Base-by-base conservation (phyloP, 2,113 vertebrate genomes). In the Pelobates fuscus region DNA sequence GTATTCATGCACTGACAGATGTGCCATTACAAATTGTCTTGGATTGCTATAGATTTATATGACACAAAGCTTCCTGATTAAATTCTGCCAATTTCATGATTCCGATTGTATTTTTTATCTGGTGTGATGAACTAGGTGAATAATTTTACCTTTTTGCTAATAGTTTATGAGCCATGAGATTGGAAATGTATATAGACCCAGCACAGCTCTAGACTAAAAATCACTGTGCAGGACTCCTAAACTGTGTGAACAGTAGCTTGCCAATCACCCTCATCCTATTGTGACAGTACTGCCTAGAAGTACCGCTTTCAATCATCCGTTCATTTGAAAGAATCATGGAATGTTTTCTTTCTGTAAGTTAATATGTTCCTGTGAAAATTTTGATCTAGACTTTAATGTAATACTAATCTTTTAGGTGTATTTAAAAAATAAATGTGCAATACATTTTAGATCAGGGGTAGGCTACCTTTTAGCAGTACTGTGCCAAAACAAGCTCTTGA, bases 151-250 rank as follows among this genome's bases (percentile, higher is more conserved):
- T 92, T 94, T 84, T 92, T 87, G 92, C 93, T 94, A 92, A 95
- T 91, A 94, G 92, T 98, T 98, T 96, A 98, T 98, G 96, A 94
- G 89, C 91, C 95, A 94, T 97, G 95, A 96, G 94, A 98, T 97
- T 95, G 94, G 93, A 95, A 95, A 93, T 86, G 93, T 87, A 87
- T 89, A 90, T 91, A 92, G 86, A 77, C 63, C 69, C 80, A 0
- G 77, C 71, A 82, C 80, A 21, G 71, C 84, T 55, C 6, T 80
- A 68, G 81, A 78, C 74, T 82, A 77, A 86, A n/a, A 85, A 84
- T 67, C 81, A 83, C 82, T 54, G 15, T 80, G 72, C 82, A 80
- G 80, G 57, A 64, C 18, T 67, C 32, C 73, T 59, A n/a, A 60
- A 46, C n/a, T 24, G 37, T 5, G 21, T 41, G 37, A 65, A 65